Evolutionary conservation across 2,113 vertebrate species (phyloP), one percentile per base, ranked within the genome.

Genomic region (Neolamprologus falcicula): DNA sequence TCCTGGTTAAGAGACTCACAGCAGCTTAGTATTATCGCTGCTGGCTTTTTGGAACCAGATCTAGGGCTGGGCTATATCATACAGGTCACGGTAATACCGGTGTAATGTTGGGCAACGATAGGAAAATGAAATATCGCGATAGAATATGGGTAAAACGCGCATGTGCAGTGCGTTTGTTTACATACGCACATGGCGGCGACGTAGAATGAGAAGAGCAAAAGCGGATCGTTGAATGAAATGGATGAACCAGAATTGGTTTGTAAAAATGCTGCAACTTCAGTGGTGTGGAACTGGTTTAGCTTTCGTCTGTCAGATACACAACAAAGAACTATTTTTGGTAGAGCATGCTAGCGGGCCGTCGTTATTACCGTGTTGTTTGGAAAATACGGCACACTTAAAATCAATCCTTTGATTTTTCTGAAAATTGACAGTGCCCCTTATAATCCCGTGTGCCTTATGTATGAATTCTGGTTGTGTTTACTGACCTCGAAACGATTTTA

Each of bases 161-260:
- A 21, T 7, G 52, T n/a, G 6, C 52, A 54, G n/a, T 54, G 52
- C n/a, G 5, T 54, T 0, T 1, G 52, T 54, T 54, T 54, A 12
- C 5, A 21, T 12, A 21, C 2, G 2, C 10, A 54, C 3, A 54
- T 21, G 52, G n/a, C 9, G 9, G n/a, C 1, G 2, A 54, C 2
- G 6, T 2, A 54, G 53, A 54, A 54, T 21, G n/a, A 54, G n/a
- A 6, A 21, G 9, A 6, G n/a, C 3, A 2, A 54, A 54, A 21
- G 52, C 0, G 1, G 52, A 21, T 21, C 0, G 3, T 21, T 53
- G 0, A 53, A 4, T 54, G n/a, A 12, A 21, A 54, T 1, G 0
- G n/a, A 54, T 54, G 52, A 54, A 54, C 52, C 9, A 12, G n/a
- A 21, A 54, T 3, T 54, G 52, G 52, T 54, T 54, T 54, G n/a